phyloP scores from a whole-genome alignment of 64 coral and sea anemone species.

The Trachythela sp. region DNA sequence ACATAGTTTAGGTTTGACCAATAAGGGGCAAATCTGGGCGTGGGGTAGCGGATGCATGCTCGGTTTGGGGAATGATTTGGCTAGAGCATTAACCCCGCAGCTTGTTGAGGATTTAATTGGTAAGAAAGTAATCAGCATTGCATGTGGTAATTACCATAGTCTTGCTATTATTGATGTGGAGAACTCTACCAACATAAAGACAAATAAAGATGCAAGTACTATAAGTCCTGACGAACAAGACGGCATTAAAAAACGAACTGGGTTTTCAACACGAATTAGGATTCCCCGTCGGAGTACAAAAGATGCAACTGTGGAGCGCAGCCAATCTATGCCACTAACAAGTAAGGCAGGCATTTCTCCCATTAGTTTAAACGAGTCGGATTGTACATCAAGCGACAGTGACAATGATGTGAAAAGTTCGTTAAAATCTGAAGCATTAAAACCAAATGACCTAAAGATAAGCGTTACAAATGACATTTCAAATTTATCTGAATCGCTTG shows the following conservation, averaged over 20 bases:
- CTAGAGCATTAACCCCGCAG: constrained; percentile 41
- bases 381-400: not conserved
- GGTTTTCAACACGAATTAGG: not conserved
- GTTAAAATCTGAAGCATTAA: not conserved
- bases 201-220: not conserved
- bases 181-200: not conserved
- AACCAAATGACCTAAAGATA: not conserved
- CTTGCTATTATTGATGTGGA: constrained; percentile 63
- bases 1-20: constrained; percentile 68
- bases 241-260: not conserved
- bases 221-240: not conserved
- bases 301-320: not conserved
- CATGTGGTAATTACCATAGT: constrained; percentile 82
- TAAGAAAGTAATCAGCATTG: constrained; percentile 62
- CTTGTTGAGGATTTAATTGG: constrained; percentile 54
- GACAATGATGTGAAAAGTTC: not conserved
- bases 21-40: constrained; percentile 71
- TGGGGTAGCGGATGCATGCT: constrained; percentile 80
- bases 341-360: not conserved
- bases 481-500: constrained; percentile 38
- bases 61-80: constrained; percentile 50
- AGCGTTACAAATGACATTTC: not conserved
- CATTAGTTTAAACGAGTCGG: not conserved
- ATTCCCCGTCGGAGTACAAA: not conserved
- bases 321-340: not conserved